Conservation (phyloP, 2,113 vertebrate species). For the Brachypteracias leptosomus region DNA sequence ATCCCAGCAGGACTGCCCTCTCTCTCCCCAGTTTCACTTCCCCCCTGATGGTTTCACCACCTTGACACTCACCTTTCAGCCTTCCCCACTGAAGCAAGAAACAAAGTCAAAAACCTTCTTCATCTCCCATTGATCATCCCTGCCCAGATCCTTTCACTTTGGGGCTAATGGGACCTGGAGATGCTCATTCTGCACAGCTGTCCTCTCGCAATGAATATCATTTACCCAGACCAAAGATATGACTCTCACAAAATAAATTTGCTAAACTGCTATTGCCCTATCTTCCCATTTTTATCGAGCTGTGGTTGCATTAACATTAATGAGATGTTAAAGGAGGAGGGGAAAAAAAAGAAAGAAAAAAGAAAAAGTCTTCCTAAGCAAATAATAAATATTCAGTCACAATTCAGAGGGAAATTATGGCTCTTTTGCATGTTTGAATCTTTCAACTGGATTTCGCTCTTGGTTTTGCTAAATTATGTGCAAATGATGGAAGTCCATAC, state of each 20-base stretch:
- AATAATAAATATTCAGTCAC: constrained; percentile 55
- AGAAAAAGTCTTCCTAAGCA: neutral
- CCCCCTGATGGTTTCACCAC: neutral
- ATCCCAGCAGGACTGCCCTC: neutral
- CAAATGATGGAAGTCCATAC: constrained; percentile 22
- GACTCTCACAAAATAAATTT: constrained; percentile 42
- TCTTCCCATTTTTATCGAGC: constrained; percentile 30
- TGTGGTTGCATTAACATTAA: constrained; percentile 56
- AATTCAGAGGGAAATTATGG: constrained; percentile 47
- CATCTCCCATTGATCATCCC: neutral
- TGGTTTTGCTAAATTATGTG: constrained; percentile 37
- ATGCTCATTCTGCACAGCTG: constrained; percentile 9
- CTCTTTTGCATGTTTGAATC: neutral
- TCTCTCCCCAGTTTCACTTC: neutral
- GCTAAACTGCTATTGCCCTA: constrained; percentile 12
- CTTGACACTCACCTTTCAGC: neutral
- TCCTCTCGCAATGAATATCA: neutral
- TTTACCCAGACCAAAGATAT: neutral
- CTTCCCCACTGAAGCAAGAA: neutral
- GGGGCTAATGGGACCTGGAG: neutral
- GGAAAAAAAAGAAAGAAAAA: too few species aligned
- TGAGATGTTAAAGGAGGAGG: constrained; percentile 31
- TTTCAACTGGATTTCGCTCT: constrained; percentile 13
- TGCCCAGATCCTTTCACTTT: neutral
- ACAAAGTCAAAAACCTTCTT: neutral